phyloP scores from a whole-genome alignment of 2,113 vertebrate genomes.

The Notarius lentiginosus region DNA sequence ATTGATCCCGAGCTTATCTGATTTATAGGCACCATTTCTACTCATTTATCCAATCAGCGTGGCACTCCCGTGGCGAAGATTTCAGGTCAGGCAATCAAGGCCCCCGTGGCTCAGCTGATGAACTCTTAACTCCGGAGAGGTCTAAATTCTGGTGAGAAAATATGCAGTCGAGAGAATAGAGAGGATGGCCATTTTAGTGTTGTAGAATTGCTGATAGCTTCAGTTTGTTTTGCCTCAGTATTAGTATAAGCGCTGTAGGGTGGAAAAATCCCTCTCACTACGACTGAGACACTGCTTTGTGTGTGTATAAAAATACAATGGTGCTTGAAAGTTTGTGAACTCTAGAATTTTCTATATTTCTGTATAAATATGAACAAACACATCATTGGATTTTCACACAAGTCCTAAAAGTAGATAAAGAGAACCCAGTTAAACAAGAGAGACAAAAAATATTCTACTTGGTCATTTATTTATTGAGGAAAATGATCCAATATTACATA shows the following conservation, averaged over 20 bases:
- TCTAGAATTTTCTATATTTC: too few relatives aligned
- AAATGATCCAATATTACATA: too few relatives aligned
- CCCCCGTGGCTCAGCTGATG: constrained; percentile 6
- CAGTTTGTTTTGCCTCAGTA: constrained; percentile 45
- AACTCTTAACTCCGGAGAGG: constrained; percentile 8
- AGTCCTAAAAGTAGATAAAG: too few relatives aligned
- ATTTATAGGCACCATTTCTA: constrained; percentile 30
- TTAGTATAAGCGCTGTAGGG: constrained; percentile 48
- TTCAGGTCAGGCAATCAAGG: constrained; percentile 37
- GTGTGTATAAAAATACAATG: background rate
- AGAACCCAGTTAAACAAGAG: too few relatives aligned
- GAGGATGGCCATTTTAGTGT: constrained; percentile 14
- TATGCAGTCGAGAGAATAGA: background rate
- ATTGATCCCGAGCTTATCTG: constrained; percentile 25
- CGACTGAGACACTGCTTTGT: constrained; percentile 29
- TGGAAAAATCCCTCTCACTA: constrained; percentile 26
- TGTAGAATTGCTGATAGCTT: constrained; percentile 33
- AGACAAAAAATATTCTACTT: too few relatives aligned
- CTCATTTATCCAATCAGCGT: constrained; percentile 15
- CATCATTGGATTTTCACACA: too few relatives aligned
- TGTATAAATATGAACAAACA: too few relatives aligned
- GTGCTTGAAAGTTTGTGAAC: too few relatives aligned
- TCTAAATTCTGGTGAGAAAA: background rate
- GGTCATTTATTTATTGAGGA: too few relatives aligned
- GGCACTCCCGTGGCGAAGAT: constrained; percentile 14